Evolutionary conservation across 2,797 vertebrate species (phyloP), one percentile per base, ranked within the genome.

Genomic region (Stomatorhinus walkeri): DNA sequence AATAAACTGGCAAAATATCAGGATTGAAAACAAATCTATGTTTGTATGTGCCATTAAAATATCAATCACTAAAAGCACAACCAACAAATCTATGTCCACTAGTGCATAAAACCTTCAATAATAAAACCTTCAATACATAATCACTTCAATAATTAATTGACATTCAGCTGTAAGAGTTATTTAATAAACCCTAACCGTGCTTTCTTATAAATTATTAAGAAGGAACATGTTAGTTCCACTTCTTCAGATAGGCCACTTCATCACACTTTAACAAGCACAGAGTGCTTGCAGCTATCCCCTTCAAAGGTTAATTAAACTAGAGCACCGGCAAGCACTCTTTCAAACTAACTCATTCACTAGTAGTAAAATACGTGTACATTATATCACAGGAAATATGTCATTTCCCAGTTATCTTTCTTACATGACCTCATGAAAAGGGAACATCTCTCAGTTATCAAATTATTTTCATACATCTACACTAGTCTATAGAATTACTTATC

Each of bases 161-260:
- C 14, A 56, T 36, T 3, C 22, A 51, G n/a, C 76, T 12, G 46
- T 43, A 85, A 49, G 6, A 28, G 72, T 40, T 40, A 40, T 83
- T 59, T 22, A 61, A 68, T 36, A 68, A 28, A 84, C 40, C n/a
- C 81, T 51, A 28, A 51, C 46, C 7, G 10, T 49, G 10, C 22
- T 28, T 85, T 85, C 81, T 85, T 85, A 48, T 84, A 81, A 81
- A 49, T 84, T 22, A 84, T 49, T 48, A 84, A 48, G 81, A 48
- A 84, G 8, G 46, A 84, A 14, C 43, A 49, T 49, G 81, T 85
- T 16, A 51, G 81, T 10, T 51, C 9, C 81, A 48, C 48, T 85
- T 51, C 43, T 49, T 48, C 10, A 24, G 43, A 85, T 6, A 24
- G 81, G n/a, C 81, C 43, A 85, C 81, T 85, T 24, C 48, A 24